These are phyloP conservation scores for Gymnoscelis rufifasciata DNA, from an alignment of 2,888 invertebrate species.

Conservation along the genomic window DNA sequence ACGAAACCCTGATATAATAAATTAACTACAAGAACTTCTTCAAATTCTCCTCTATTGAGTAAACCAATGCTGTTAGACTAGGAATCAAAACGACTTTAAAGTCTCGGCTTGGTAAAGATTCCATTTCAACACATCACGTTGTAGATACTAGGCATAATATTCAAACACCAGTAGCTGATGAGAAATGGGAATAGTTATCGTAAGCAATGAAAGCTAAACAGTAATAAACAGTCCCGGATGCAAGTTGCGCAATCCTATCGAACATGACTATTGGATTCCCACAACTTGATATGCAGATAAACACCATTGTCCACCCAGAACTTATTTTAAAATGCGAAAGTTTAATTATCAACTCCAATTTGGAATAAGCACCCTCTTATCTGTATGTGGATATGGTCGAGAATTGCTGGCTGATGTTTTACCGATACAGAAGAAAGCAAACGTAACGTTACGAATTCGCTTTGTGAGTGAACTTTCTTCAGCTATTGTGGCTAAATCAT, in stretches of 20 bases:
- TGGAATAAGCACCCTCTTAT: slow-evolving; percentile 24
- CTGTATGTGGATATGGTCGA: slow-evolving; percentile 23
- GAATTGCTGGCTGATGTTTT: slow-evolving; percentile 13
- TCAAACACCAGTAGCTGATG: slow-evolving; percentile 12
- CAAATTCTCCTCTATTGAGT: too few species aligned
- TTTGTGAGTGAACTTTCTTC: slow-evolving; percentile 63
- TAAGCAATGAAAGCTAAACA: slow-evolving; percentile 3
- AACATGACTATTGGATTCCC: slow-evolving; percentile 23
- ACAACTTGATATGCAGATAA: slow-evolving; percentile 28
- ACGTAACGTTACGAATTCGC: slow-evolving; percentile 57
- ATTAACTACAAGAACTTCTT: too few species aligned
- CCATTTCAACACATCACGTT: too few species aligned
- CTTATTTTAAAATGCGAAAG: slow-evolving; percentile 52
- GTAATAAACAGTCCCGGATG: slow-evolving; percentile 12
- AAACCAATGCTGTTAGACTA: too few species aligned
- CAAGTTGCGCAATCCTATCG: slow-evolving; percentile 19
- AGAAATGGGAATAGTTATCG: slow-evolving; percentile 10
- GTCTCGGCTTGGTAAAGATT: too few species aligned
- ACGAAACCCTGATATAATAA: too few species aligned
- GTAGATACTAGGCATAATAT: too few species aligned
- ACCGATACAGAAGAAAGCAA: slow-evolving; percentile 36
- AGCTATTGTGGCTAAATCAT: slow-evolving; percentile 48
- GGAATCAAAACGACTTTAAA: too few species aligned
- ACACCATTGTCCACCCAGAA: slow-evolving; percentile 33
- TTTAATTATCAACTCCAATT: slow-evolving; percentile 58